These are phyloP conservation scores for Scaptomyza parva DNA, from an alignment of 2,888 invertebrate genomes.

Conservation along the genomic window DNA sequence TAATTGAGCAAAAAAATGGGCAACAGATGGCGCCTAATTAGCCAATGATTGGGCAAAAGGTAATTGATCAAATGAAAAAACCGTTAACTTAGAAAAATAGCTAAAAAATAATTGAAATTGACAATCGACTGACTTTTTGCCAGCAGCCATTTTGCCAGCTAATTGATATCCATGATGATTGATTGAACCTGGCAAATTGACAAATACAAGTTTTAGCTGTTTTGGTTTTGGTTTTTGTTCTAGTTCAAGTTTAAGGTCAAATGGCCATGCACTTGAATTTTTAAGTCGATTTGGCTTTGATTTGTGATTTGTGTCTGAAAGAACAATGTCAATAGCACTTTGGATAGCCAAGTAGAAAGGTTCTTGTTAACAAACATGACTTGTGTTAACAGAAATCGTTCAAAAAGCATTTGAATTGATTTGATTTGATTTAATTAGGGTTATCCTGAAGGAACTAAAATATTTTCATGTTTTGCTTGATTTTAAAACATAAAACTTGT, in stretches of 20 bases:
- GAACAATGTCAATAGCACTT: neutral
- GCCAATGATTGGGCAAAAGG: constrained; percentile 17
- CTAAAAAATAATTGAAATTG: neutral
- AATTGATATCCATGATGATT: neutral
- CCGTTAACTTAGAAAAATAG: neutral
- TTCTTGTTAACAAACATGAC: neutral
- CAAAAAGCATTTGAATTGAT: too few relatives aligned
- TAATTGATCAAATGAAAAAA: constrained; percentile 23
- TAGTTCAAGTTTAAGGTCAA: neutral
- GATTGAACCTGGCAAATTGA: neutral
- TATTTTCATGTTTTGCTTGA: too few relatives aligned
- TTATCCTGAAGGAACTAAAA: too few relatives aligned
- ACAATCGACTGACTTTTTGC: neutral
- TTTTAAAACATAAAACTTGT: too few relatives aligned
- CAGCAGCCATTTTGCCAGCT: neutral
- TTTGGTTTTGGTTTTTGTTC: neutral
- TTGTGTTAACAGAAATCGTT: neutral
- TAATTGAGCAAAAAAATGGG: constrained; percentile 58
- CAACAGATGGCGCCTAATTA: constrained; percentile 48
- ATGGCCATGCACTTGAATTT: neutral
- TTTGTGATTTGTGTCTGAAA: too few relatives aligned
- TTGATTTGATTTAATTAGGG: too few relatives aligned
- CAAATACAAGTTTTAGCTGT: neutral
- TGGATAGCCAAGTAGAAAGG: neutral
- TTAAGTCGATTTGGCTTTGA: neutral